Percentiles rank a stretch among this genome's conserved stretches.
phyloP scores from a whole-genome alignment of 2,888 invertebrate species.

The Pseudeuparius sepicola region DNA sequence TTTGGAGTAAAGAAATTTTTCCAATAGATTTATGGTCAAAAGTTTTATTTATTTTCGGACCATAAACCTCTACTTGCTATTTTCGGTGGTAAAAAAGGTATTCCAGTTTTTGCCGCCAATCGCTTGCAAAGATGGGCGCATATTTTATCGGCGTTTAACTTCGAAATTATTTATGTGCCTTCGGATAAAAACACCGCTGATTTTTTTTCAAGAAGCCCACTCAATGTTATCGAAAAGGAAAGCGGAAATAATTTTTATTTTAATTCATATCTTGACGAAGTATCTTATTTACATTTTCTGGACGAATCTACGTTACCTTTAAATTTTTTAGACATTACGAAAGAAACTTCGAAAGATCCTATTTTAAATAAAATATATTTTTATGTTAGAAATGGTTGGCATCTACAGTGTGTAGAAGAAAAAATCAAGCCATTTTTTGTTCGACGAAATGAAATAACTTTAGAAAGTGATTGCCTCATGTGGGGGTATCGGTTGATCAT shows the following conservation, averaged over 20 bases:
- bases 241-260: too few relatives aligned
- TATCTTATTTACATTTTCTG: too few relatives aligned
- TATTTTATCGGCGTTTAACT: too few relatives aligned
- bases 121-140: not conserved
- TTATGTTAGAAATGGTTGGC: constrained; percentile 2
- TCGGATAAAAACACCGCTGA: too few relatives aligned
- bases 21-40: not conserved
- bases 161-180: too few relatives aligned
- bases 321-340: too few relatives aligned
- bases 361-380: too few relatives aligned
- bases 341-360: too few relatives aligned
- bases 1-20: not conserved
- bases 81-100: not conserved
- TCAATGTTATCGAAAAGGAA: too few relatives aligned
- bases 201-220: too few relatives aligned
- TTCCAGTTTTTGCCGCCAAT: constrained; percentile 2
- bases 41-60: constrained; percentile 1
- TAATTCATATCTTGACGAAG: too few relatives aligned
- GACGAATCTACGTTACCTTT: too few relatives aligned
- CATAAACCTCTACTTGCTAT: constrained; percentile 1
- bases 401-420: not conserved
- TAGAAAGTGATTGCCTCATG: not conserved
- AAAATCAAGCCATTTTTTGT: not conserved
- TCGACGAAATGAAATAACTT: not conserved
- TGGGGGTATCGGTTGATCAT: constrained; percentile 2